These are phyloP conservation scores for Drosophila paranaensis DNA, from an alignment of 2,888 invertebrate species.

Conservation along the genomic window DNA sequence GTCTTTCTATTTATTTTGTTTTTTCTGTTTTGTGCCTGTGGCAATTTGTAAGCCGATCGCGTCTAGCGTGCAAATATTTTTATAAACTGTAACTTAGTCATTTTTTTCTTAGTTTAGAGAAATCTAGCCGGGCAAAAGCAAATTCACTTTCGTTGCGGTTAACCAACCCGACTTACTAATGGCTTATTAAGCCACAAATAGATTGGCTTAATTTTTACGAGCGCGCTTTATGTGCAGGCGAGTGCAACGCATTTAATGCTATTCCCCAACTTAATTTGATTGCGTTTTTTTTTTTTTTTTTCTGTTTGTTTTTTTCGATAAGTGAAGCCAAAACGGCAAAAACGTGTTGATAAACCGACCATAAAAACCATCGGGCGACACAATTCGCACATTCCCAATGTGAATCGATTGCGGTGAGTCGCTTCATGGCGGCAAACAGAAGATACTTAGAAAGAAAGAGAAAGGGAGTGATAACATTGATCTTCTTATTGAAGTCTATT, in stretches of 20 bases:
- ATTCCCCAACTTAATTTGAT: conserved; percentile 29
- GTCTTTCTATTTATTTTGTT: neutral
- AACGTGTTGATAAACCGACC: conserved; percentile 55
- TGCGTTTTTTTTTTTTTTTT: neutral
- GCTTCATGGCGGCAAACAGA: neutral
- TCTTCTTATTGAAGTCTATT: neutral
- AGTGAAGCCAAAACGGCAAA: conserved; percentile 37
- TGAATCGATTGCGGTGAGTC: conserved; percentile 9
- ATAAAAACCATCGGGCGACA: conserved; percentile 50
- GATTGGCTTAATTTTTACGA: conserved; percentile 65
- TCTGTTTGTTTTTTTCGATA: conserved; percentile 14
- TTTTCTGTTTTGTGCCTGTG: neutral
- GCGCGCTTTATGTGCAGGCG: conserved; percentile 60
- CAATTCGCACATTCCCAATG: conserved; percentile 42
- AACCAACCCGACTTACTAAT: conserved; percentile 76
- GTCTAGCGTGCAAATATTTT: conserved; percentile 76
- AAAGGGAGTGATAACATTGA: neutral
- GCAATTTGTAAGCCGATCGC: conserved; percentile 61
- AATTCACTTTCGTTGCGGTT: conserved; percentile 79
- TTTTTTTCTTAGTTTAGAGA: conserved; percentile 47
- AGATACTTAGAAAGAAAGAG: neutral
- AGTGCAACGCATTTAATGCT: conserved; percentile 65
- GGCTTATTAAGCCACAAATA: conserved; percentile 76
- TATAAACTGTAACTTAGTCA: conserved; percentile 47
- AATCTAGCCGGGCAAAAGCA: conserved; percentile 55